A percentile compares a stretch with the other conserved stretches of the same genome.
Evolutionary conservation across 2,888 invertebrate species (phyloP).

Genomic region (Troides helena): DNA sequence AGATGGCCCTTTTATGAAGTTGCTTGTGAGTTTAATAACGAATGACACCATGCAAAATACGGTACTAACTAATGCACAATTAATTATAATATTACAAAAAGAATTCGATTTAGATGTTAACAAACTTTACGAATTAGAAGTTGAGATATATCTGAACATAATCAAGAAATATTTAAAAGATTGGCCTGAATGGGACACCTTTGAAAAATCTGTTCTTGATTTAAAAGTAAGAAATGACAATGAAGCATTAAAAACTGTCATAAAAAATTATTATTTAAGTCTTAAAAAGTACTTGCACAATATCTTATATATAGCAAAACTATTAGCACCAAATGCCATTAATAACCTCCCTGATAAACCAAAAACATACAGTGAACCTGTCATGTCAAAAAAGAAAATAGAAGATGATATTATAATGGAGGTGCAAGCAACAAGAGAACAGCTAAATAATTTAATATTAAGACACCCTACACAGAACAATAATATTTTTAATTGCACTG

Average conservation of each 20-base stretch:
- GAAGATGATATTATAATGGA: slow-evolving; percentile 46
- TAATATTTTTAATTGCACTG: slow-evolving; percentile 49
- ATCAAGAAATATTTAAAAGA: slow-evolving; percentile 64
- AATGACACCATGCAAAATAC: slow-evolving; percentile 57
- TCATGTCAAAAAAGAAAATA: slow-evolving; percentile 7
- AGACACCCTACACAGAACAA: slow-evolving; percentile 45
- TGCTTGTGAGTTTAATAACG: slow-evolving; percentile 54
- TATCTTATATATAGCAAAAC: slow-evolving; percentile 45
- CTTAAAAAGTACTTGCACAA: slow-evolving; percentile 51
- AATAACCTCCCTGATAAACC: slow-evolving; percentile 33
- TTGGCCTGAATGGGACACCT: slow-evolving; percentile 67
- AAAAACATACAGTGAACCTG: slow-evolving; percentile 8
- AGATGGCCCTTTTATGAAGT: slow-evolving; percentile 60
- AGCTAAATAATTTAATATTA: slow-evolving; percentile 49
- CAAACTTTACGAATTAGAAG: slow-evolving; percentile 50
- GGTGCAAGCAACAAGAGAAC: slow-evolving; percentile 45
- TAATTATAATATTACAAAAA: slow-evolving; percentile 53
- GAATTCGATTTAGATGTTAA: slow-evolving; percentile 53
- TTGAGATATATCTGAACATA: slow-evolving; percentile 59
- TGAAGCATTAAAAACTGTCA: slow-evolving; percentile 40
- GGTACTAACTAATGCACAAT: slow-evolving; percentile 58
- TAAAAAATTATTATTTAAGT: slow-evolving; percentile 49
- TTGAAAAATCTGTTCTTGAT: slow-evolving; percentile 48
- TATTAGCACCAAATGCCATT: slow-evolving; percentile 40
- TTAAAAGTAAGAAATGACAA: slow-evolving; percentile 40